Evolutionary conservation across 2,888 invertebrate species (phyloP), one percentile per base, ranked within the genome.

Genomic region (Caenorhabditis japonica): DNA sequence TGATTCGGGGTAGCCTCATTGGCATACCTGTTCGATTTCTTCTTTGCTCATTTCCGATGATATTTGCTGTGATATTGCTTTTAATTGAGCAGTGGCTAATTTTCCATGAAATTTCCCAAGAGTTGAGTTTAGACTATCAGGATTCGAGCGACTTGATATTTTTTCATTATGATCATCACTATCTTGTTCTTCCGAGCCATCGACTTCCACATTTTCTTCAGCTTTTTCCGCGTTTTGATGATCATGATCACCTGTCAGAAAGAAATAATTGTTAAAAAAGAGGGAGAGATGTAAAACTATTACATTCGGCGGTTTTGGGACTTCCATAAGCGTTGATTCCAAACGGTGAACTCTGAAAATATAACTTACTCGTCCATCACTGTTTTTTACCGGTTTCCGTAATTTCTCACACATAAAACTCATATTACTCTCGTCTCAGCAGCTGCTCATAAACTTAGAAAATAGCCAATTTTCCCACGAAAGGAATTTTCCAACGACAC

Each of bases 31-130:
- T 68, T 81, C 75, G 13, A 76, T 72, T 51, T 85, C 82, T 38
- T 83, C 77, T 17, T 76, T 62, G 7, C 77, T 80, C 85, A 85
- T 84, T 36, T 75, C 74, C 44, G 77, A 64, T 47, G 82, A 77
- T 39, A 85, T 61, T 47, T 79, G 76, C 23, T 77, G 53, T 12
- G 84, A 78, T 44, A 78, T 76, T 2, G 81, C 82, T 15, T 84
- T 78, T 15, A 85, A 72, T 47, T 83, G 79, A 15, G 85, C 85
- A 1, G 84, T 84, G 0, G 83, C 83, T 39, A 85, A 69, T 61
- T 85, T 85, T n/a, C 85, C 85, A 55, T 85, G 85, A 1, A 85
- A 51, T 21, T 80, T 75, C 21, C 79, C 81, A 13, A 81, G 49
- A 21, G 62, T 75, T 19, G 55, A 19, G 17, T 72, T 72, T 30